Conservation (phyloP, 2,113 vertebrate genomes). For the Nicator chloris region DNA sequence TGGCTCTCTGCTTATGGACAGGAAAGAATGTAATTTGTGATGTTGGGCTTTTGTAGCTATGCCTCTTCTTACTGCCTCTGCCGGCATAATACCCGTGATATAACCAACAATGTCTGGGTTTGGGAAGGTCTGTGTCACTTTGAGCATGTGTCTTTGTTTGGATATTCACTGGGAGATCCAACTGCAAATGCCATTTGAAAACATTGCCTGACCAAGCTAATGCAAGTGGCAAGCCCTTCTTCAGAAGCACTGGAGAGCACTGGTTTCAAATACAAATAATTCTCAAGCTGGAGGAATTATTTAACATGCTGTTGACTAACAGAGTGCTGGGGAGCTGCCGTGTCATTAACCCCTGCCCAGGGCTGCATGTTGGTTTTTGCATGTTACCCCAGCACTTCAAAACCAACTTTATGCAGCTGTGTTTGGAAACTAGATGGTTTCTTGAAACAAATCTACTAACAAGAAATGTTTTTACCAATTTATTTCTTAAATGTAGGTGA, state of each 20-base stretch:
- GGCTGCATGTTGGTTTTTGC: conserved; percentile 50
- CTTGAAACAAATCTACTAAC: conserved; percentile 64
- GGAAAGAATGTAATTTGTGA: background rate
- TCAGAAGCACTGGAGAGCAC: background rate
- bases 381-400: conserved; percentile 20
- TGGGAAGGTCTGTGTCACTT: background rate
- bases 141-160: background rate
- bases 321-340: background rate
- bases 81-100: rapidly evolving
- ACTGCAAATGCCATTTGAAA: background rate
- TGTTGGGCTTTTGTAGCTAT: background rate
- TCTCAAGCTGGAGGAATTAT: background rate
- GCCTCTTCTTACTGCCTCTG: background rate
- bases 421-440: conserved; percentile 52
- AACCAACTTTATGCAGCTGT: conserved; percentile 22
- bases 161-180: background rate
- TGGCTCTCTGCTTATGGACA: background rate
- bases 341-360: background rate
- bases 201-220: background rate
- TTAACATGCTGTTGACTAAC: conserved; percentile 17
- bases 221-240: background rate
- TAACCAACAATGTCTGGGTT: background rate
- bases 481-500: conserved; percentile 82
- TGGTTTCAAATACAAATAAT: background rate
- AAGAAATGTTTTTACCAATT: conserved; percentile 74